These are phyloP conservation scores for Brachionus sp. DNA, from an alignment of 1,140 invertebrate species.

Conservation along the genomic window DNA sequence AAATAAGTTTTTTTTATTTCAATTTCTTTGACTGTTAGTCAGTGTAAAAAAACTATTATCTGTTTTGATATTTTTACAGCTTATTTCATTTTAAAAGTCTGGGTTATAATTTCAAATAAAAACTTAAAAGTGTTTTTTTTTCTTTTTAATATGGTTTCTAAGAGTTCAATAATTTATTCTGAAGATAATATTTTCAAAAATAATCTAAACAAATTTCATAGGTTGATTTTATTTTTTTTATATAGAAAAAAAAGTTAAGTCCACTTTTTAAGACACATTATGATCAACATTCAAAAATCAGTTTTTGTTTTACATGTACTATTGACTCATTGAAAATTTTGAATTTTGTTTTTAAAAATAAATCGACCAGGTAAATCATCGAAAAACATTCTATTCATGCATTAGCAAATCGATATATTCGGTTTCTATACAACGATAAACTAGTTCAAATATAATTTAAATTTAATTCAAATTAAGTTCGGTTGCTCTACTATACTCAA, in stretches of 20 bases:
- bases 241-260: background rate
- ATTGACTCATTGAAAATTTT: slow-evolving; percentile 5
- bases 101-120: background rate
- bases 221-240: background rate
- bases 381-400: background rate
- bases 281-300: slow-evolving; percentile 4
- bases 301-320: background rate
- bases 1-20: no score
- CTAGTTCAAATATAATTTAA: background rate
- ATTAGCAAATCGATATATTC: background rate
- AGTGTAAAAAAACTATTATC: no score
- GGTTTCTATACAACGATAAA: background rate
- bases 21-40: no score
- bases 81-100: no score
- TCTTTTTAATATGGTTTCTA: background rate
- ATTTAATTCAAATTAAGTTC: background rate
- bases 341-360: background rate
- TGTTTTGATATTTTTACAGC: no score
- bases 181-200: background rate
- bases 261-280: slow-evolving; percentile 12
- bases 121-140: background rate
- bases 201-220: background rate
- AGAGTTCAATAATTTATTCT: background rate
- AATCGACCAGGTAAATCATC: background rate
- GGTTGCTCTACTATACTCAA: background rate